Evolutionary conservation across 23 tunicate genomes (phyloP), one percentile per base, ranked within the genome.

Genomic region (Trididemnum clinides): DNA sequence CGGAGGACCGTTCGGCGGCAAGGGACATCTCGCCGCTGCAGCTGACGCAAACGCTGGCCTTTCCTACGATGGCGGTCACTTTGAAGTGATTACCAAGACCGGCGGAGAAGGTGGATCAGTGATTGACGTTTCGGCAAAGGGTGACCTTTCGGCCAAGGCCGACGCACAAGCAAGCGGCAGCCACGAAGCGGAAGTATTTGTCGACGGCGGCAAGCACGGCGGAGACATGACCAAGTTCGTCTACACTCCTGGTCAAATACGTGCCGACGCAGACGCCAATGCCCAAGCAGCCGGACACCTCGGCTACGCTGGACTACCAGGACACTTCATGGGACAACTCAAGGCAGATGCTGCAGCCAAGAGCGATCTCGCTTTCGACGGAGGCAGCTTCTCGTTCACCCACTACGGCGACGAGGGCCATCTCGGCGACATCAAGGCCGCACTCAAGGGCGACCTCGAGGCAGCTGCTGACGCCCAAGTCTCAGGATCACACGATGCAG

Each of bases 71-170:
- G 66, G 66, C 25, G 66, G 66, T 59, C 66, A 59, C 66, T 59
- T 59, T 59, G 66, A 59, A 59, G 3, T 59, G 25, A 59, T 59
- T n/a, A 10, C 66, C 66, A 59, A 59, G 66, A 59, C 66, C 66
- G 66, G 66, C 22, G 66, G 66, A 59, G 66, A 59, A 12, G 66
- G 66, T n/a, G 66, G 66, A 25, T n/a, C 20, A 4, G 25, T 19
- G 23, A n/a, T 59, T 28, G 66, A 59, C 66, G 3, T 59, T 28
- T 59, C 66, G 66, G 20, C 66, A n/a, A 59, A 59, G 66, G 22
- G 25, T 28, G 66, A 59, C 25, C 66, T 59, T 15, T 25, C 66
- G 22, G 66, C 66, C 20, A 59, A 59, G 66, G 66, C 66, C 20
- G 66, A 12, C 25, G 66, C 66, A 59, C 27, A 25, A 59, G 66